These are phyloP conservation scores for Entelurus aequoreus DNA, from an alignment of 2,113 vertebrate genomes.

Conservation along the genomic window DNA sequence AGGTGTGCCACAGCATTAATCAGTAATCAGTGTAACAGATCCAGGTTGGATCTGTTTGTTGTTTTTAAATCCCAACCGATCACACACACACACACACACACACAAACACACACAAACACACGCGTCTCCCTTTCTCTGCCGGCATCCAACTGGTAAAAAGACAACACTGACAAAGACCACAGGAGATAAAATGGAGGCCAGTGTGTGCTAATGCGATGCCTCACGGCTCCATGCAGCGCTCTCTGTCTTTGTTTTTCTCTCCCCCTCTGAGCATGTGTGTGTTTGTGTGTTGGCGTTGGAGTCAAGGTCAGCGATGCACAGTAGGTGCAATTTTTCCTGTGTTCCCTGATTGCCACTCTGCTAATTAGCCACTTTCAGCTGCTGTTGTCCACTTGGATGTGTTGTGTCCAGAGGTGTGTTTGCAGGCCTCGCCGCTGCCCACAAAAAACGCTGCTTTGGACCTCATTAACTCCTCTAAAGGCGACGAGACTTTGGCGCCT, in stretches of 20 bases:
- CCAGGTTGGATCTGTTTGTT: constrained; percentile 16
- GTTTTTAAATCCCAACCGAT: constrained; percentile 41
- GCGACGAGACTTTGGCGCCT: constrained; percentile 56
- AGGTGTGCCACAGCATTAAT: constrained; percentile 14
- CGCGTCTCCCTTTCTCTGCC: constrained; percentile 38
- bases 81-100: neutral
- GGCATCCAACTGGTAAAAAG: constrained; percentile 71
- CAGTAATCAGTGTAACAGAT: constrained; percentile 17
- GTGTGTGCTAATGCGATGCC: constrained; percentile 66
- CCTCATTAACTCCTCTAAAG: constrained; percentile 72
- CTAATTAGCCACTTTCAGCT: constrained; percentile 78
- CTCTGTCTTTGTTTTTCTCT: constrained; percentile 63
- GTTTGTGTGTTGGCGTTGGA: constrained; percentile 56
- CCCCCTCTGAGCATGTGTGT: constrained; percentile 61
- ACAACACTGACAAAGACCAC: constrained; percentile 71
- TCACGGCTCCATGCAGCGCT: constrained; percentile 60
- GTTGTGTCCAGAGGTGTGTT: constrained; percentile 70
- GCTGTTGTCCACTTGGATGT: constrained; percentile 78
- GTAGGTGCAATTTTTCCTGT: constrained; percentile 76
- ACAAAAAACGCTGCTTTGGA: constrained; percentile 58
- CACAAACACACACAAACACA: constrained; percentile 21
- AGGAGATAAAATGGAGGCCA: constrained; percentile 70
- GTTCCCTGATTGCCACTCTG: constrained; percentile 60
- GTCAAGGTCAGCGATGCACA: constrained; percentile 73
- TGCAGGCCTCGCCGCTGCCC: constrained; percentile 46